These are phyloP conservation scores for Desmophyllum pertusum DNA, from an alignment of 92 coral and sea anemone species.

Conservation along the genomic window DNA sequence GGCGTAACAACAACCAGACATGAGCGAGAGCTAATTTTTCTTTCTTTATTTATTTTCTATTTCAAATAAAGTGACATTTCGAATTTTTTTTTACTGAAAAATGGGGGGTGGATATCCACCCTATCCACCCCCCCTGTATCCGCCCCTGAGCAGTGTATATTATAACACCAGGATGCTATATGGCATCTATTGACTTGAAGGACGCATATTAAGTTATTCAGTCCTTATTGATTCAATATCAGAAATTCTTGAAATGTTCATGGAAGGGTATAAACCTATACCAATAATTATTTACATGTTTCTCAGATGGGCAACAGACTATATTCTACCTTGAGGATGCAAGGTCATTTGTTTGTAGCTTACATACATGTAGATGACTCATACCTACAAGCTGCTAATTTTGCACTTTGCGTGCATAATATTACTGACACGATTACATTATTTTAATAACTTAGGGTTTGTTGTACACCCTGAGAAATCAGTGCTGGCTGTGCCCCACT, in stretches of 20 bases:
- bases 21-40: no score
- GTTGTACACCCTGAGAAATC: no score
- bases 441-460: no score
- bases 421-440: constrained; percentile 40
- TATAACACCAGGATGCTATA: constrained; percentile 36
- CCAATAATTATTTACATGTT: constrained; percentile 51
- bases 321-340: constrained; percentile 9
- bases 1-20: no score
- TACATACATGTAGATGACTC: constrained; percentile 46
- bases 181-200: constrained; percentile 23
- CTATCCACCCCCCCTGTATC: no score
- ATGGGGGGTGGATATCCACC: no score
- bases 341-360: constrained; percentile 46
- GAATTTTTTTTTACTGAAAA: no score
- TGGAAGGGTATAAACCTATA: constrained; percentile 36
- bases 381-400: constrained; percentile 7
- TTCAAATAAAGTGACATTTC: no score
- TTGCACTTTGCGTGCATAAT: constrained; percentile 28
- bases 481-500: no score
- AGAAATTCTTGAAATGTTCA: constrained; percentile 18
- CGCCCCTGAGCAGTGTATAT: no score
- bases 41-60: no score
- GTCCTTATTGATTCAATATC: not conserved
- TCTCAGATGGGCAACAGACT: constrained; percentile 43
- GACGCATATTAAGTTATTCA: constrained; percentile 29